Evolutionary conservation across 1,140 invertebrate species (phyloP).

Genomic region (Sinella curviseta): DNA sequence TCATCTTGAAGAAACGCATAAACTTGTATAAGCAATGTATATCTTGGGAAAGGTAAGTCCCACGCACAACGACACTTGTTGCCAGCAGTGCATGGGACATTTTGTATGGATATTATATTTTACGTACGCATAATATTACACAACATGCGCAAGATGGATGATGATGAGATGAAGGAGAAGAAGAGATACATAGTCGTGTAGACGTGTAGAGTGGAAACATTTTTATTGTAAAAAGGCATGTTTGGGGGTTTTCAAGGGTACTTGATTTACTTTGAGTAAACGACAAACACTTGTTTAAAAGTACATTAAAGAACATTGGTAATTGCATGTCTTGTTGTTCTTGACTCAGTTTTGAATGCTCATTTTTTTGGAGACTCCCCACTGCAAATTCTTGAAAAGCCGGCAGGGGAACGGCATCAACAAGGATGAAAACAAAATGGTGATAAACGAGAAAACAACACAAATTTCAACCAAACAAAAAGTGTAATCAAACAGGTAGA

Average conservation of each 20-base stretch:
- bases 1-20: too few relatives aligned
- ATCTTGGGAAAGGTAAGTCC: constrained; percentile 9
- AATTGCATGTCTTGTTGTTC: constrained; percentile 11
- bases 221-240: too few relatives aligned
- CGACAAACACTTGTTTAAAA: constrained; percentile 5
- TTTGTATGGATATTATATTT: neutral
- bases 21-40: too few relatives aligned
- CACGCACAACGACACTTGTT: constrained; percentile 7
- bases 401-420: neutral
- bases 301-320: constrained; percentile 9
- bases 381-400: constrained; percentile 6
- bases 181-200: too few relatives aligned
- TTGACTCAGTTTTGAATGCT: neutral
- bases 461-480: neutral
- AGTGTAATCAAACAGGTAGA: constrained; percentile 1
- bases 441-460: neutral
- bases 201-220: too few relatives aligned
- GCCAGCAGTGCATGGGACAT: neutral
- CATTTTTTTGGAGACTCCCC: constrained; percentile 4
- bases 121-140: neutral
- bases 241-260: neutral
- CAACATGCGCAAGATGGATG: too few relatives aligned
- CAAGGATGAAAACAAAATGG: neutral
- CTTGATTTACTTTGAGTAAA: neutral
- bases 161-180: too few relatives aligned